Base-by-base conservation (phyloP, 1,140 invertebrate species). In the Maconellicoccus hirsutus region DNA sequence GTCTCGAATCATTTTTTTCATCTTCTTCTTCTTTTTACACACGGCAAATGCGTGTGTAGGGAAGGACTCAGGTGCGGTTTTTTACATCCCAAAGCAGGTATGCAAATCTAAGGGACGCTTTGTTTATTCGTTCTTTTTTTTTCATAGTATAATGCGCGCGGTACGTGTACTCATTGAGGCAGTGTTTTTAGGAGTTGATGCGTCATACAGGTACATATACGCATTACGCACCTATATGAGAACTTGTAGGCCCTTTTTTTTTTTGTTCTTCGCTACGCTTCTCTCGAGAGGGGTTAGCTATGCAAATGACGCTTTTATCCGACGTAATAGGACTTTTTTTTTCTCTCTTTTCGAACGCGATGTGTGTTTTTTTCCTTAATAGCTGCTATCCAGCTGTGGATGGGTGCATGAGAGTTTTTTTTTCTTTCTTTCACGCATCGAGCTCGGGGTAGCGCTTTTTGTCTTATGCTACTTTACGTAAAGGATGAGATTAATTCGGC, bases 51-150 rank as follows among this genome's bases (percentile, higher is more conserved):
- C 29, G 3, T 66, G 61, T 25, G 25, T 26, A 19, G 22, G 61
- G 16, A 22, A 59, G 52, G 61, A 66, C 61, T 66, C 61, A 66
- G 61, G 61, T 66, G 61, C 61, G 61, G 61, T 66, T 66, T 66
- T 66, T 66, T 66, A 66, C 61, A 66, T 66, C 61, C 61, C 61
- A 66, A 66, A 66, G 61, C 61, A 66, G 61, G 61, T 66, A 66
- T 66, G 61, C 61, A 66, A 66, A 66, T 66, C 61, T 16, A 66
- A 66, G 16, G 25, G 25, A 66, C 25, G 61, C 19, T 66, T 66
- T 66, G 61, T 66, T 66, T 66, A 66, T 66, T 66, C 61, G 61
- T 2, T 10, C 19, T 66, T 66, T 66, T 3, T 59, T 59, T 59
- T 25, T 3, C 21, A 8, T 66, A 6, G 21, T 66, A 8, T 66